Evolutionary conservation across 2,113 vertebrate genomes (phyloP).

Genomic region (Cyanoliseus patagonus): DNA sequence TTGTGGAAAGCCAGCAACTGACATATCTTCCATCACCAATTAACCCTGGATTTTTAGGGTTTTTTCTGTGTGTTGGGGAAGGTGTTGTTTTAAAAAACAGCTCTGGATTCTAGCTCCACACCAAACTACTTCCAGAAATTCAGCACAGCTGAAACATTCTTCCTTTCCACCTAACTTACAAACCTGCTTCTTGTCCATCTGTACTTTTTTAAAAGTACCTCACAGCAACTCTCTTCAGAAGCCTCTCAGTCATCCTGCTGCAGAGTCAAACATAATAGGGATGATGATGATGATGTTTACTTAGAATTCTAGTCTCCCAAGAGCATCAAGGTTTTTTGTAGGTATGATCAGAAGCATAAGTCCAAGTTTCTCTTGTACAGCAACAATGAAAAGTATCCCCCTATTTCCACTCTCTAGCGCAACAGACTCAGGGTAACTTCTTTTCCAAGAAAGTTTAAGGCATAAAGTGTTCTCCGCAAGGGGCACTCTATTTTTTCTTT

Average conservation of each 20-base stretch:
- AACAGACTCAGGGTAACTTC: not conserved
- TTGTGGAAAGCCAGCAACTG: not conserved
- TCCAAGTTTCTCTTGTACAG: not conserved
- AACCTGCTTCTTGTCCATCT: not conserved
- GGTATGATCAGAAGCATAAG: not conserved
- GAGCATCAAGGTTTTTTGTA: not conserved
- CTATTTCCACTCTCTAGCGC: not conserved
- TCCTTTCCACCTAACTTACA: not conserved
- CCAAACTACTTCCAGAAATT: not conserved
- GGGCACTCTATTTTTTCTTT: not conserved
- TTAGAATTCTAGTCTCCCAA: not conserved
- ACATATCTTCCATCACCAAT: not conserved
- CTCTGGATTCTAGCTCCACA: not conserved
- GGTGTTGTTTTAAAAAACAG: not conserved
- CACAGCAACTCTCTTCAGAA: not conserved
- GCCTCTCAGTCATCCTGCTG: not conserved
- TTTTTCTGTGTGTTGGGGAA: not conserved
- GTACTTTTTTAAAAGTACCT: not conserved
- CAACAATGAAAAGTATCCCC: not conserved
- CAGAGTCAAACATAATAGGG: not conserved
- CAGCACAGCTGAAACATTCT: not conserved
- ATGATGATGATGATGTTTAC: not conserved
- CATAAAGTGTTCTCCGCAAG: not conserved
- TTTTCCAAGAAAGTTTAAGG: not conserved
- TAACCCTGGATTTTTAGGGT: not conserved